Base-by-base conservation (phyloP, 1,140 invertebrate genomes). In the Onthophagus taurus region DNA sequence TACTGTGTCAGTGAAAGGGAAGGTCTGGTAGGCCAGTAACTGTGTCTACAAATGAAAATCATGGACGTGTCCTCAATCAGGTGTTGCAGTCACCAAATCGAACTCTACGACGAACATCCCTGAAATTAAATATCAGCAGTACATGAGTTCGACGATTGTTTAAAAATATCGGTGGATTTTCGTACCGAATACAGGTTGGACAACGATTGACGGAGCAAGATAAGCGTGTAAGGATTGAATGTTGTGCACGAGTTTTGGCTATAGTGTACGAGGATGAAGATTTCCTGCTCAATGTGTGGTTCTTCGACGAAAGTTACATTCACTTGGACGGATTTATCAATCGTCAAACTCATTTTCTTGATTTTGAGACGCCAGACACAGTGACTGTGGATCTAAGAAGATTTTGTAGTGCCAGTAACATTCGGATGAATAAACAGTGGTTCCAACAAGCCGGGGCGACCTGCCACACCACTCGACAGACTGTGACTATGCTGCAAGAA, bases 151-250 rank as follows among this genome's bases (percentile, higher is more conserved):
- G 33, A 18, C 33, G 13, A 35, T 4, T 35, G 33, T 35, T 35
- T 18, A 35, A 35, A 18, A 35, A 35, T 35, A 35, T 35, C 20
- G 5, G 13, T 35, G 33, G 33, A 26, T 26, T 26, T 26, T 7
- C 24, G n/a, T 26, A 26, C 24, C 7, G n/a, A 26, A 26, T 26
- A 26, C 24, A 26, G 24, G n/a, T n/a, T n/a, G 24, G 24, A n/a
- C 24, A 7, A n/a, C n/a, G n/a, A n/a, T n/a, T n/a, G n/a, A n/a
- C n/a, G n/a, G n/a, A n/a, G n/a, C n/a, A n/a, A n/a, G 24, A 26
- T 26, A 26, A 26, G 24, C 24, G 24, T 26, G 24, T 26, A 26
- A 7, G 24, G n/a, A n/a, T n/a, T n/a, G 24, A 26, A 26, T n/a
- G n/a, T n/a, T n/a, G 24, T n/a, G n/a, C 24, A 26, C 24, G 24